phyloP scores from a whole-genome alignment of 2,797 vertebrate species.

The Stomatorhinus walkeri region DNA sequence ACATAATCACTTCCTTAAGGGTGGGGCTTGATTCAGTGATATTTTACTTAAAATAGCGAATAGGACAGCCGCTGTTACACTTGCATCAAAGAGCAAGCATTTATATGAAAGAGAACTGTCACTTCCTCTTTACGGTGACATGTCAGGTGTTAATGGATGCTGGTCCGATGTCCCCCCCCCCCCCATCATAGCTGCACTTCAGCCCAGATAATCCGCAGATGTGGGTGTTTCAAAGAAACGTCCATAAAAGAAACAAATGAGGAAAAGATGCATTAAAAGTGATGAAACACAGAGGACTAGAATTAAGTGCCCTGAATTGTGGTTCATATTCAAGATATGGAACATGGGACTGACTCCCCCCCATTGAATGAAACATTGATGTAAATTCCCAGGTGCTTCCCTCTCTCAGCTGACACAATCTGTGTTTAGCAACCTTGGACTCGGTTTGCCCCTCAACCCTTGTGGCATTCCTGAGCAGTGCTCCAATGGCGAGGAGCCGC shows the following conservation, averaged over 20 bases:
- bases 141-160: slow-evolving; percentile 35
- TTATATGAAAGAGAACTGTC: slow-evolving; percentile 57
- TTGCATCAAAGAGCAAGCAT: slow-evolving; percentile 68
- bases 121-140: slow-evolving; percentile 66
- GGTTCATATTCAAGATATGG: neutral
- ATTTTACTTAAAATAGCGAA: slow-evolving; percentile 67
- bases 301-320: neutral
- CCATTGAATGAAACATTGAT: neutral
- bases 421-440: slow-evolving; percentile 1
- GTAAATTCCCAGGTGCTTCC: neutral
- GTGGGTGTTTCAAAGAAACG: slow-evolving; percentile 52
- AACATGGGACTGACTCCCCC: neutral
- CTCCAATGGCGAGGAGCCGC: neutral
- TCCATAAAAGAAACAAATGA: slow-evolving; percentile 52
- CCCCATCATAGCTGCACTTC: neutral
- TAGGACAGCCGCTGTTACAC: slow-evolving; percentile 53
- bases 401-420: neutral
- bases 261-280: slow-evolving; percentile 10
- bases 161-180: slow-evolving; percentile 14
- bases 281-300: neutral
- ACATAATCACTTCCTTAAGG: slow-evolving; percentile 43
- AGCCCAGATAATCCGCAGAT: slow-evolving; percentile 45
- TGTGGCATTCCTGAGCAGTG: slow-evolving; percentile 19
- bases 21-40: slow-evolving; percentile 59
- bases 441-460: neutral